phyloP scores from a whole-genome alignment of 2,113 vertebrate genomes.

The Lasiurus borealis region DNA sequence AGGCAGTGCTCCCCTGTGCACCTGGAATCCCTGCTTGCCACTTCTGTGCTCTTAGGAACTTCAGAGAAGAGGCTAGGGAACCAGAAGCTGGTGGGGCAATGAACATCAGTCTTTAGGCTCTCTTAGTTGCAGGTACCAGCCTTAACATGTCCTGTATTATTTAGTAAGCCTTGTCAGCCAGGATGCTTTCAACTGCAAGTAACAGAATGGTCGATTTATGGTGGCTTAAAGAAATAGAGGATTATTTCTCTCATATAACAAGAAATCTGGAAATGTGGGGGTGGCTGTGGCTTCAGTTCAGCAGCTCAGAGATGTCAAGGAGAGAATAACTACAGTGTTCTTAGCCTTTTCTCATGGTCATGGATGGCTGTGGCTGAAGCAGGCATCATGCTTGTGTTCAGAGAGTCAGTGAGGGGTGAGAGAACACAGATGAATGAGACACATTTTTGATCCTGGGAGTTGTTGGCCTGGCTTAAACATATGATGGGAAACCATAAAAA shows the following conservation, averaged over 20 bases:
- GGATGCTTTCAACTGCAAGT: conserved; percentile 49
- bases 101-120: not conserved
- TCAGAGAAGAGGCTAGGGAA: not conserved
- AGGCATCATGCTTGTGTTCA: not conserved
- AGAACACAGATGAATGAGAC: not conserved
- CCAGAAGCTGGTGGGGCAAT: not conserved
- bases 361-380: not conserved
- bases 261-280: not conserved
- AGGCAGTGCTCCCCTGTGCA: not conserved
- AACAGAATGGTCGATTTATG: conserved; percentile 41
- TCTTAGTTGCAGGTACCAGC: not conserved
- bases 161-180: not conserved
- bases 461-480: not conserved
- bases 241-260: not conserved
- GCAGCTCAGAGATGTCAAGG: not conserved
- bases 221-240: not conserved
- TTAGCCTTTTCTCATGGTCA: not conserved
- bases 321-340: not conserved
- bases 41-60: not conserved
- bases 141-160: not conserved
- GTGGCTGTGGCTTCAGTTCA: not conserved
- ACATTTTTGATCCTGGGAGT: not conserved
- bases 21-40: not conserved
- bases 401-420: not conserved
- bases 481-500: too few species aligned